phyloP scores from a whole-genome alignment of 2,888 invertebrate species.

The Shargacucullia verbasci region DNA sequence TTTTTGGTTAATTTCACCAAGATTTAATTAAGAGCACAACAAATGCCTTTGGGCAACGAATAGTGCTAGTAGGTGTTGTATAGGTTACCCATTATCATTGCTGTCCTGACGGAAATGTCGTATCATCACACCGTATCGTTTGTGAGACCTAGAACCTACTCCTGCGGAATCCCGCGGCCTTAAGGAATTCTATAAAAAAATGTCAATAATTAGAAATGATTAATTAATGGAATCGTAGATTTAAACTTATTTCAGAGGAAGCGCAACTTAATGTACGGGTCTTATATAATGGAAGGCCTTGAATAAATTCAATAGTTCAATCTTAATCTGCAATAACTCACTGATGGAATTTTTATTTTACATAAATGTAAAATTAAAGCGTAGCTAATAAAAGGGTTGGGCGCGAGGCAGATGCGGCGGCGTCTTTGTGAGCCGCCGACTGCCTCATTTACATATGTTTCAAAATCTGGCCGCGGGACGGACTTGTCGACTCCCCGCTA shows the following conservation, averaged over 20 bases:
- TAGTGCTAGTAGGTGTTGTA: too few species aligned
- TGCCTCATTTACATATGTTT: conserved; percentile 84
- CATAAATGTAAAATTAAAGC: conserved; percentile 73
- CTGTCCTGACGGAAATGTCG: too few species aligned
- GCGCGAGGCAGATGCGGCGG: conserved; percentile 68
- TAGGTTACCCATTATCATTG: too few species aligned
- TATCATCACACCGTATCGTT: too few species aligned
- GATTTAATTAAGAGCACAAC: too few species aligned
- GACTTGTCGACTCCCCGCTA: conserved; percentile 69
- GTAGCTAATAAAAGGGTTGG: conserved; percentile 77
- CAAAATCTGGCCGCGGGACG: conserved; percentile 78
- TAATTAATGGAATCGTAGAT: too few species aligned
- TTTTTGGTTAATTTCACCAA: too few species aligned
- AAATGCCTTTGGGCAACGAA: too few species aligned
- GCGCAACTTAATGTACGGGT: not conserved
- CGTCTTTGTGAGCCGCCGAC: conserved; percentile 72
- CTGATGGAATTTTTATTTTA: conserved; percentile 64
- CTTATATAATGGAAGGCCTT: conserved; percentile 3
- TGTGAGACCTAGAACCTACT: too few species aligned
- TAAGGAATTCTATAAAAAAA: too few species aligned
- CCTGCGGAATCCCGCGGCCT: too few species aligned
- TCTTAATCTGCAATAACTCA: conserved; percentile 65
- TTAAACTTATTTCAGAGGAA: not conserved
- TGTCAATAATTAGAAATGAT: too few species aligned
- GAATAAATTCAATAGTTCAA: conserved; percentile 30